Base-by-base conservation (phyloP, 1,140 invertebrate species). In the Bombus impatiens region DNA sequence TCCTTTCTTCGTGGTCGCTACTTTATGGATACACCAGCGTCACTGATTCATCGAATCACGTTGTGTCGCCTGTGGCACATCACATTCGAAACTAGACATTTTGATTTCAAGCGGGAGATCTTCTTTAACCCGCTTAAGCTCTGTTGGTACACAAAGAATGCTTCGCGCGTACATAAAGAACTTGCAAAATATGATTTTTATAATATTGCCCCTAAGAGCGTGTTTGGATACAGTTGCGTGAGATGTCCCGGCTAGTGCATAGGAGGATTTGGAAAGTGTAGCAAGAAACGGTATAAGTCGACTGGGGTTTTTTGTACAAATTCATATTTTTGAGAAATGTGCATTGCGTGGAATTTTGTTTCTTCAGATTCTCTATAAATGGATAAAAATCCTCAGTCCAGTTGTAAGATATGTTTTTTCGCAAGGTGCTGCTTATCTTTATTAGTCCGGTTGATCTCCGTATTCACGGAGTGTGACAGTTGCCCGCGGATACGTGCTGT, bases 41-140 rank as follows among this genome's bases (percentile, higher is more conserved):
- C 89, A 88, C 87, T 87, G 89, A 93, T 91, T 92, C 86, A 91
- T 89, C 89, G 87, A 86, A 89, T 90, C 82, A 81, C 37, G 47
- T 67, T 78, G 77, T 78, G 77, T 84, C 84, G 84, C 77, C 71
- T 76, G 81, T 79, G 62, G 82, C 76, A 47, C n/a, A 59, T 74
- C 57, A 37, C 65, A 53, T 83, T 77, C 42, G 32, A 67, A 53
- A 62, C 25, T 62, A 62, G 37, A 62, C 42, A 59, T 37, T 53
- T 78, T 32, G 37, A 78, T 25, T 78, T 53, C 4, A 5, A 77
- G 53, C 62, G 32, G 25, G 76, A 75, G 57, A 77, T 85, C 68
- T 71, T 79, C 74, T 62, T 82, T 82, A 71, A 74, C 67, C 78
- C 80, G 25, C 37, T n/a, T 57, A 37, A 76, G 53, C 32, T 76